phyloP scores from a whole-genome alignment of 1,140 invertebrate genomes.

The Aradophagus sp. region DNA sequence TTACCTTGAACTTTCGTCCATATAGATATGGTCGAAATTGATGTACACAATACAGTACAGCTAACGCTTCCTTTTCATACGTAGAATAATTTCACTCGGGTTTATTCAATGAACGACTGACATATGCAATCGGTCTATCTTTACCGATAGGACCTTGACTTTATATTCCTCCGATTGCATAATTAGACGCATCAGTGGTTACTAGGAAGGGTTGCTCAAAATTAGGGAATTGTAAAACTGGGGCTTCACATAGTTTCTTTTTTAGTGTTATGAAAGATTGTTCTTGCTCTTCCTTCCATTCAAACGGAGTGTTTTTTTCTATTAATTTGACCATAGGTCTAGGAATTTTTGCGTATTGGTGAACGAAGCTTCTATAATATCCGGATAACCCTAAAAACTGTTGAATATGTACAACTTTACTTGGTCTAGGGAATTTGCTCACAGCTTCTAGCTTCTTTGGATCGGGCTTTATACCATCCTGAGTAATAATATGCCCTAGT shows the following conservation, averaged over 20 bases:
- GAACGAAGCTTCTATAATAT: not conserved
- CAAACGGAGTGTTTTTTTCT: constrained; percentile 53
- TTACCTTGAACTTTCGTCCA: constrained; percentile 60
- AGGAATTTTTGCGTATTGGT: constrained; percentile 38
- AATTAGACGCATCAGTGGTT: constrained; percentile 67
- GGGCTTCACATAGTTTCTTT: constrained; percentile 58
- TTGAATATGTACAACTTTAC: no score
- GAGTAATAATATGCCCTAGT: no score
- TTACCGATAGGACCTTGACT: constrained; percentile 57
- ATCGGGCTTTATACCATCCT: no score
- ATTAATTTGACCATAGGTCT: constrained; percentile 59
- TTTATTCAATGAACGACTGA: constrained; percentile 46
- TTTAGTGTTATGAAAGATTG: constrained; percentile 59
- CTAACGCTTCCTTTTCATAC: no score
- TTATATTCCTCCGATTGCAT: constrained; percentile 63
- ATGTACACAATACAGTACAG: no score
- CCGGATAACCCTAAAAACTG: no score
- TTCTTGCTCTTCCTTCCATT: constrained; percentile 56
- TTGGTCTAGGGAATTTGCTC: no score
- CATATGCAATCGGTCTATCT: constrained; percentile 62
- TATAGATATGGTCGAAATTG: constrained; percentile 68
- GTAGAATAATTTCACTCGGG: constrained; percentile 56
- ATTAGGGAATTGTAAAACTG: constrained; percentile 63
- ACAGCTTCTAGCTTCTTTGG: no score
- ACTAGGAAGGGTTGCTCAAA: constrained; percentile 63